phyloP scores from a whole-genome alignment of 2,888 invertebrate species.

The Hydraecia micacea region DNA sequence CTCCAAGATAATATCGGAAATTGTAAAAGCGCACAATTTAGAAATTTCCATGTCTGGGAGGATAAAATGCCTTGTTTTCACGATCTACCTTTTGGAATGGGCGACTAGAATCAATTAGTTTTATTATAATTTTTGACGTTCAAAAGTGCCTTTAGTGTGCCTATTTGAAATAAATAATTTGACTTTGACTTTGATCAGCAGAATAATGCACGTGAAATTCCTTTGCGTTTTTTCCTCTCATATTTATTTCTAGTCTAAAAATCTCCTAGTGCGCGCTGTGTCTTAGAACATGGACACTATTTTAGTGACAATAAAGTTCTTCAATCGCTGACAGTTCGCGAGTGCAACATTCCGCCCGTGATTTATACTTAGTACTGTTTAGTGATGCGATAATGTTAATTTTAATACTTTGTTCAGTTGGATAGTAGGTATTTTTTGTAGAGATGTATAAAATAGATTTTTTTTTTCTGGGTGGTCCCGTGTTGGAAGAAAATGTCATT shows the following conservation, averaged over 20 bases:
- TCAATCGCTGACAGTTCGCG: constrained; percentile 36
- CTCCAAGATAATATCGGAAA: no score
- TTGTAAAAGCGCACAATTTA: no score
- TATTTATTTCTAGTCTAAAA: neutral
- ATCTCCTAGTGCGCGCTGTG: neutral
- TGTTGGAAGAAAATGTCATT: neutral
- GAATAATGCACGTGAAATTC: no score
- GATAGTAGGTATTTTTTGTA: neutral
- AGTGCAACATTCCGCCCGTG: constrained; percentile 56
- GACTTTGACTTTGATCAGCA: no score
- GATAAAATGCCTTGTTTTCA: no score
- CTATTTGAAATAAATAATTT: no score
- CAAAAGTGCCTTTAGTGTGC: no score
- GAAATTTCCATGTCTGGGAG: no score
- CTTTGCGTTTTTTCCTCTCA: neutral
- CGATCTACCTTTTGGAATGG: no score
- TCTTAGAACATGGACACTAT: constrained; percentile 21
- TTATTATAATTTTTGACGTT: no score
- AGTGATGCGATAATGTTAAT: constrained; percentile 32
- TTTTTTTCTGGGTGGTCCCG: constrained; percentile 12
- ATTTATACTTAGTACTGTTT: constrained; percentile 50
- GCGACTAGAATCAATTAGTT: no score
- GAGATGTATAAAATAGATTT: neutral
- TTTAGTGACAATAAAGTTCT: constrained; percentile 42
- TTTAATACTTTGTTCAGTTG: constrained; percentile 6